A percentile compares a stretch with the other conserved stretches of the same genome.
Conservation (phyloP, 2,888 invertebrate species). For the Xylocampa areola region DNA sequence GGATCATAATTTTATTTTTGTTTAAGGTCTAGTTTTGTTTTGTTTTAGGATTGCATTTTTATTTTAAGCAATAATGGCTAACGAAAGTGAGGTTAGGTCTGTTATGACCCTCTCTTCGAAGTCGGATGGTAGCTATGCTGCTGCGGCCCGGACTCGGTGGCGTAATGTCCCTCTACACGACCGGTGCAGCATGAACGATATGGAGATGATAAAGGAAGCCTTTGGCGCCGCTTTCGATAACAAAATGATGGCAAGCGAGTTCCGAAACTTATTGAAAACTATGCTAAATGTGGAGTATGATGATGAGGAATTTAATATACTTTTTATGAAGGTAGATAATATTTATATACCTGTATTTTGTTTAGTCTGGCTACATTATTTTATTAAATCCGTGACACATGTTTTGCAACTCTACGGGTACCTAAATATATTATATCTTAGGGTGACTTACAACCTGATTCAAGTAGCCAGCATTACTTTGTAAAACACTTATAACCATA, state of each 20-base stretch:
- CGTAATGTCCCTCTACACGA: slow-evolving; percentile 80
- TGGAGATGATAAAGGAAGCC: slow-evolving; percentile 82
- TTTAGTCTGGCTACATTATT: no score
- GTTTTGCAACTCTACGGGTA: no score
- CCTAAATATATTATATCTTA: no score
- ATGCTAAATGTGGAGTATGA: slow-evolving; percentile 85
- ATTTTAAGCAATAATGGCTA: slow-evolving; percentile 67
- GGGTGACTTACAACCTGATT: no score
- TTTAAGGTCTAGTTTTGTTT: slow-evolving; percentile 1
- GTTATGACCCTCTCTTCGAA: slow-evolving; percentile 73
- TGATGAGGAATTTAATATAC: slow-evolving; percentile 90
- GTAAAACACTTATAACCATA: no score
- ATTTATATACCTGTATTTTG: no score
- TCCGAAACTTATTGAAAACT: slow-evolving; percentile 79
- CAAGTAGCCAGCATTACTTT: no score
- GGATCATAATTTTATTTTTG: neutral
- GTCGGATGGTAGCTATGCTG: slow-evolving; percentile 76
- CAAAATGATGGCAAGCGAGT: slow-evolving; percentile 78
- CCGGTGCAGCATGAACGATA: slow-evolving; percentile 79
- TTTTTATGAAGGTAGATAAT: slow-evolving; percentile 90
- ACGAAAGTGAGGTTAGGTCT: slow-evolving; percentile 76
- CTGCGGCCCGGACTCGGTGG: slow-evolving; percentile 64
- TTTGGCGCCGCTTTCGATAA: slow-evolving; percentile 82
- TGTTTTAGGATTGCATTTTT: neutral
- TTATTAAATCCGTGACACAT: no score